phyloP scores from a whole-genome alignment of 2,888 invertebrate genomes.

The Caenorhabditis doughertyi region DNA sequence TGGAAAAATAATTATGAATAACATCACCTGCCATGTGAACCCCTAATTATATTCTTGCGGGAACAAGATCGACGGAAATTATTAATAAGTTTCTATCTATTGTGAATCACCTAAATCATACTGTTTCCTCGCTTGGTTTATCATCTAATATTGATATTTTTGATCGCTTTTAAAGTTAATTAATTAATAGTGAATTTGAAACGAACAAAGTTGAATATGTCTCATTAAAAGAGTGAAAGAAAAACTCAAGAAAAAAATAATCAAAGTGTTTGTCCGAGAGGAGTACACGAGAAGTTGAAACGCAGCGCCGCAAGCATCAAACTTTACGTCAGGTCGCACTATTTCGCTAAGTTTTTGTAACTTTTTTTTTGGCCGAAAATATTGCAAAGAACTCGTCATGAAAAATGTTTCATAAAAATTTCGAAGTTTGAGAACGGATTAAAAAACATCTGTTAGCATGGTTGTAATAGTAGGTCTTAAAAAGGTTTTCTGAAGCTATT shows the following conservation, averaged over 20 bases:
- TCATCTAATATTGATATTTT: conserved; percentile 12
- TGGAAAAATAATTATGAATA: conserved; percentile 12
- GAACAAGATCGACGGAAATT: no score
- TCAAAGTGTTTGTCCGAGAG: conserved; percentile 13
- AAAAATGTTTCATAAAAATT: not conserved
- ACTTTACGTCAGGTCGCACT: conserved; percentile 32
- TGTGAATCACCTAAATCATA: not conserved
- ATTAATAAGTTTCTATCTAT: not conserved
- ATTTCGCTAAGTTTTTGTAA: no score
- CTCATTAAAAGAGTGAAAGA: not conserved
- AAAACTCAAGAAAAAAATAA: conserved; percentile 12
- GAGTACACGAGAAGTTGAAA: conserved; percentile 7
- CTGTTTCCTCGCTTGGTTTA: not conserved
- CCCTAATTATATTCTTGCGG: no score
- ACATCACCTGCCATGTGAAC: no score
- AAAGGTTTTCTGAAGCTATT: no score
- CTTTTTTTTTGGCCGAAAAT: conserved; percentile 8
- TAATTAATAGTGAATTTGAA: conserved; percentile 20
- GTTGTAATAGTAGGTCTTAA: no score
- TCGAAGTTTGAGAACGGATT: no score
- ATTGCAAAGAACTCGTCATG: not conserved
- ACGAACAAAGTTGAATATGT: no score
- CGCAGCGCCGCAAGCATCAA: not conserved
- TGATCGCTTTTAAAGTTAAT: conserved; percentile 48
- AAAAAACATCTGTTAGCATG: no score